Conservation (phyloP, 1,140 invertebrate species). For the Ganaspis sp. region DNA sequence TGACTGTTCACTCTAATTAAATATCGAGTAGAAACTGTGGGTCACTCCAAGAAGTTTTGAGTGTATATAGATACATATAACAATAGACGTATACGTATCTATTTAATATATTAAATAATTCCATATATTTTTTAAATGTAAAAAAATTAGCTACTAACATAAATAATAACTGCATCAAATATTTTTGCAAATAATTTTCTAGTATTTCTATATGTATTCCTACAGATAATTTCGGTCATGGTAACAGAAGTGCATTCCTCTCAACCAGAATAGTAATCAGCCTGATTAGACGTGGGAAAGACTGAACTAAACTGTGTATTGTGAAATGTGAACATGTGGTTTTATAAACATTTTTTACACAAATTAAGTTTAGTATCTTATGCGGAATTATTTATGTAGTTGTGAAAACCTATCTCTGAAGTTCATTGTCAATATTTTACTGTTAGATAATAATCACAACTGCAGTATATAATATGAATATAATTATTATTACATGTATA, state of each 20-base stretch:
- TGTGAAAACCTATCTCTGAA: not conserved
- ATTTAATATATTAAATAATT: too few relatives aligned
- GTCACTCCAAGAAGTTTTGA: too few relatives aligned
- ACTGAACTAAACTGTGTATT: not conserved
- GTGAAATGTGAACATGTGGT: conserved; percentile 17
- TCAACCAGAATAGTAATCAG: not conserved
- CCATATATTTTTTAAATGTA: too few relatives aligned
- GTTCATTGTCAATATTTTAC: conserved; percentile 2
- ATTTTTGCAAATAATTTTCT: not conserved
- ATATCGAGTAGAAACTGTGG: too few relatives aligned
- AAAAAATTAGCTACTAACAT: too few relatives aligned
- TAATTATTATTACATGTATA: too few relatives aligned
- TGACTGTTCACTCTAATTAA: too few relatives aligned
- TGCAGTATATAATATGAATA: not conserved
- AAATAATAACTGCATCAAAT: too few relatives aligned
- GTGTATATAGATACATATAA: too few relatives aligned
- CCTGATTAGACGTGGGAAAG: conserved; percentile 19
- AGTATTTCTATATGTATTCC: not conserved
- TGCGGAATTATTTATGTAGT: not conserved
- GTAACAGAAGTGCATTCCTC: conserved; percentile 14
- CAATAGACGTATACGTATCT: too few relatives aligned
- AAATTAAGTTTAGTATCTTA: not conserved
- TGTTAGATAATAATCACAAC: not conserved
- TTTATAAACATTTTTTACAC: not conserved
- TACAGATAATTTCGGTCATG: conserved; percentile 9